Evolutionary conservation across 2,888 invertebrate species (phyloP), one percentile per base, ranked within the genome.

Genomic region (Ametastegia equiseti): DNA sequence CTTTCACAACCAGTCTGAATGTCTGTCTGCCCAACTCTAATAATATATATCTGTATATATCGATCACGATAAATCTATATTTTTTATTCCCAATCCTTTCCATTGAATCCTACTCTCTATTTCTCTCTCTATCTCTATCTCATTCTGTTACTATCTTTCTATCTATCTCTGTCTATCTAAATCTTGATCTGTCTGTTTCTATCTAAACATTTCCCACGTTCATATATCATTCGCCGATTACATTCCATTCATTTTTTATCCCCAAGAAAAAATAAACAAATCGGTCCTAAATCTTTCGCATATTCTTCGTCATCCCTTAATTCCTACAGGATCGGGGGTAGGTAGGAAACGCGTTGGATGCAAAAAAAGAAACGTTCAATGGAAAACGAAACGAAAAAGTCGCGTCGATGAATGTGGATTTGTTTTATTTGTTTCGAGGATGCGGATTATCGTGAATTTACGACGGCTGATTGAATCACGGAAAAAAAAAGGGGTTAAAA

Each of bases 1-100:
- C 80, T 83, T 80, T 83, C 80, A n/a, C n/a, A n/a, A n/a, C n/a
- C n/a, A 84, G 77, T 83, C 82, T 84, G 77, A 82, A 84, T 83
- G 82, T 86, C 84, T 84, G 79, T 85, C 84, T 84, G 69, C 84
- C 47, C 81, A 71, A 39, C 65, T 67, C 65, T 39, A 54, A 54
- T 54, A 13, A n/a, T n/a, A n/a, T n/a, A n/a, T n/a, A 33, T 63
- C 63, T 65, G 36, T 67, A 67, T 67, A 6, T 39, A 67, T 67
- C 54, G 67, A 60, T 80, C 65, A 60, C 73, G 57, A 50, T 60
- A 27, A 57, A 82, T 82, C 81, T 80, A 77, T 81, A 78, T 71
- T 60, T 80, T 83, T 42, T 6, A 23, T 39, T 60, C 54, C 33
- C 77, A 6, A 5, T 42, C 9, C 15, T 1, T 30, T 15, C 5